These are phyloP conservation scores for Micrasema minimum DNA, from an alignment of 1,140 invertebrate genomes.

Conservation along the genomic window DNA sequence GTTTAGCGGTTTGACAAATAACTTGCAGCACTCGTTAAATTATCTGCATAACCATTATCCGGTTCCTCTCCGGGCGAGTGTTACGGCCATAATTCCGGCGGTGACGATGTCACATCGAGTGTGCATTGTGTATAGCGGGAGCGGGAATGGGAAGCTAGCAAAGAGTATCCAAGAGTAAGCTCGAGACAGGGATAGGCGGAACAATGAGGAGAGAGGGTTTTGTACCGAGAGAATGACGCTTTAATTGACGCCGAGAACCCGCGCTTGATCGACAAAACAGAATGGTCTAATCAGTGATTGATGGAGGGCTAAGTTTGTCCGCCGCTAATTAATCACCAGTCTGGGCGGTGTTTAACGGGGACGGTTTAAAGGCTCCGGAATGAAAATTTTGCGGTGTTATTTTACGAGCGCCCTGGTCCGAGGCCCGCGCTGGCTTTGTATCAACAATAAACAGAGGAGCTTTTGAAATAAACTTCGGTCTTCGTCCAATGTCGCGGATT, in stretches of 20 bases:
- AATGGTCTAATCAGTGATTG: constrained; percentile 54
- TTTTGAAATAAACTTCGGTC: constrained; percentile 54
- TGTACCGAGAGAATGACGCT: constrained; percentile 15
- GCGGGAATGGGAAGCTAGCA: background rate
- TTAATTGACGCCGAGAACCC: constrained; percentile 15
- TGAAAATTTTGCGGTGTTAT: constrained; percentile 45
- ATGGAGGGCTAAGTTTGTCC: constrained; percentile 45
- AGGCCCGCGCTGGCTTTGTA: constrained; percentile 48
- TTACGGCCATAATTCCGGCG: constrained; percentile 38
- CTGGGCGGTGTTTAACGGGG: constrained; percentile 40
- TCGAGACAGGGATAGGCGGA: background rate
- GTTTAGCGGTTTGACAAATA: constrained; percentile 45
- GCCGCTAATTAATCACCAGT: constrained; percentile 51
- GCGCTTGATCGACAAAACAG: constrained; percentile 48
- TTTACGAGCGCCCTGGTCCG: constrained; percentile 41
- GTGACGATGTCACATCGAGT: constrained; percentile 41
- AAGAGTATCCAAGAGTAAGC: background rate
- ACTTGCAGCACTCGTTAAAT: constrained; percentile 48
- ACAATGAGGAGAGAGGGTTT: constrained; percentile 3
- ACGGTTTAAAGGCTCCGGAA: constrained; percentile 47
- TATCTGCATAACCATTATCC: constrained; percentile 38
- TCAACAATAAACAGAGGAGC: constrained; percentile 51
- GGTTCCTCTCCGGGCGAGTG: constrained; percentile 25
- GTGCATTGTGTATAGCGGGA: constrained; percentile 8
- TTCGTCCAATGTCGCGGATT: constrained; percentile 52